Percentiles rank a stretch among this genome's conserved stretches.
These are phyloP conservation scores for Clarias pachynema DNA, from an alignment of 2,797 vertebrate species.

Conservation along the genomic window DNA sequence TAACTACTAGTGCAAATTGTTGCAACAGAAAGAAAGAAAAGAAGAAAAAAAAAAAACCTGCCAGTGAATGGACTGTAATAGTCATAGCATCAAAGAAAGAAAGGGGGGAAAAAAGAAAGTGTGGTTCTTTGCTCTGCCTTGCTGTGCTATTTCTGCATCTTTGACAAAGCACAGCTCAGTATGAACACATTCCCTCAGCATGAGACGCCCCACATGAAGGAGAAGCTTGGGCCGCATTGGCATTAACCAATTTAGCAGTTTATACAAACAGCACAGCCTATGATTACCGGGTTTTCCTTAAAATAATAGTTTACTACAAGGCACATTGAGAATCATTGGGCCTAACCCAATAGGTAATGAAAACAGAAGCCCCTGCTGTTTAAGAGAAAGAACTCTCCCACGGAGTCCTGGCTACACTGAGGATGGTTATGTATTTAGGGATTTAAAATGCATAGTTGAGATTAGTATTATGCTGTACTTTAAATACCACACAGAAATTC, in stretches of 20 bases:
- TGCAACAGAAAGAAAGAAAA: neutral
- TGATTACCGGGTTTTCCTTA: slow-evolving; percentile 68
- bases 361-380: slow-evolving; percentile 51
- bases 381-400: slow-evolving; percentile 47
- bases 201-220: slow-evolving; percentile 60
- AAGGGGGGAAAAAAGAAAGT: slow-evolving; percentile 60
- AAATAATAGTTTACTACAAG: slow-evolving; percentile 73
- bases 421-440: slow-evolving; percentile 17
- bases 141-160: slow-evolving; percentile 40
- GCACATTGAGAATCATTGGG: slow-evolving; percentile 73
- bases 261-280: slow-evolving; percentile 71
- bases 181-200: slow-evolving; percentile 66
- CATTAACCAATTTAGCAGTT: slow-evolving; percentile 75
- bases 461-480: slow-evolving; percentile 13
- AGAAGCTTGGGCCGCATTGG: slow-evolving; percentile 62
- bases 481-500: slow-evolving; percentile 18
- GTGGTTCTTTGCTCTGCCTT: slow-evolving; percentile 64
- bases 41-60: neutral
- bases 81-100: slow-evolving; percentile 57
- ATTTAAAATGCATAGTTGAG: slow-evolving; percentile 20
- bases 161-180: slow-evolving; percentile 67
- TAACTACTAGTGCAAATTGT: slow-evolving; percentile 13
- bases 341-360: slow-evolving; percentile 70
- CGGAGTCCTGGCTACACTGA: slow-evolving; percentile 12
- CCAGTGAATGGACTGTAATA: slow-evolving; percentile 1